Conservation (phyloP, 2,113 vertebrate genomes). For the Smithornis capensis region DNA sequence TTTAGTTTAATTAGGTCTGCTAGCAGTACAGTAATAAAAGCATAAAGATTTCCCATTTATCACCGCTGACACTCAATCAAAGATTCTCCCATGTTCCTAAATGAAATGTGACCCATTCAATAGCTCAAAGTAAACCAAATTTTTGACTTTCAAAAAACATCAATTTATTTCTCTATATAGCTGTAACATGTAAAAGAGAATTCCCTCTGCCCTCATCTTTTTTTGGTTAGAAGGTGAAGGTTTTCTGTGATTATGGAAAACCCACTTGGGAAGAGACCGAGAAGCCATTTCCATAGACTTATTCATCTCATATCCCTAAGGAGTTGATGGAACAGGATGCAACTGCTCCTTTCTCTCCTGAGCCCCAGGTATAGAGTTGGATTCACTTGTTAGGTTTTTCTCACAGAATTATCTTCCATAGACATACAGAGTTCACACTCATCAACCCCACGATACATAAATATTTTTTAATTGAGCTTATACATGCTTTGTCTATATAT, state of each 20-base stretch:
- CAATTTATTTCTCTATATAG: conserved; percentile 9
- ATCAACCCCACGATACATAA: not conserved
- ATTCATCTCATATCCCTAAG: not conserved
- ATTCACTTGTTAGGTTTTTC: not conserved
- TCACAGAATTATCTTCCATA: not conserved
- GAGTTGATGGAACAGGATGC: not conserved
- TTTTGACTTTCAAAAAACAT: conserved; percentile 6
- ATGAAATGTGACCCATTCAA: conserved; percentile 73
- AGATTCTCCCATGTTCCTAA: conserved; percentile 69
- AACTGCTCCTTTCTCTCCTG: not conserved
- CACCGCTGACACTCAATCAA: conserved; percentile 79
- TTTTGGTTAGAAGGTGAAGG: not conserved
- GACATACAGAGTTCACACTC: fast-evolving
- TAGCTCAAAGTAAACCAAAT: conserved; percentile 61
- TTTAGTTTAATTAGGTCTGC: conserved; percentile 78
- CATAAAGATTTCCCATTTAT: conserved; percentile 81
- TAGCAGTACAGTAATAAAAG: conserved; percentile 74
- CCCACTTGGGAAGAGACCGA: not conserved
- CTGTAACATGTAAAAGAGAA: not conserved
- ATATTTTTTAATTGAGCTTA: not conserved
- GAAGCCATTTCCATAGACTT: not conserved
- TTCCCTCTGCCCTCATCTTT: not conserved
- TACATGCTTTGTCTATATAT: not conserved
- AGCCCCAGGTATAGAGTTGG: not conserved
- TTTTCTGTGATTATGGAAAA: not conserved